Conservation (phyloP, 2,888 invertebrate genomes). For the Cotesia congregata region DNA sequence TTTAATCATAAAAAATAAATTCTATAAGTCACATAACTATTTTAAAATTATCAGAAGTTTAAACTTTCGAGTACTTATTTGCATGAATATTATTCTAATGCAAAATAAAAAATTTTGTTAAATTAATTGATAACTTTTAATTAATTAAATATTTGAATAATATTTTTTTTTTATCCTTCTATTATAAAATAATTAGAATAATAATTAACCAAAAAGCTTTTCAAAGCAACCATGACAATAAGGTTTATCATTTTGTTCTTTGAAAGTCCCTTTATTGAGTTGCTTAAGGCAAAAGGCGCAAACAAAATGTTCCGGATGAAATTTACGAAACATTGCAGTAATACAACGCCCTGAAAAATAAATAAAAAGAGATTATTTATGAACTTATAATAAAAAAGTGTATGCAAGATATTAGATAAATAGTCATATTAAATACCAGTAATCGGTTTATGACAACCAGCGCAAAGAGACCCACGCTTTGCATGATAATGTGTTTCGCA, state of each 20-base stretch:
- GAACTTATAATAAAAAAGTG: conserved; percentile 36
- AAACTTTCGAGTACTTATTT: background rate
- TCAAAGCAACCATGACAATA: conserved; percentile 99
- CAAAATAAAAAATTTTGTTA: background rate
- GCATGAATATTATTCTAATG: background rate
- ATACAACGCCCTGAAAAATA: conserved; percentile 85
- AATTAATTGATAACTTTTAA: conserved; percentile 1
- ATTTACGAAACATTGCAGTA: conserved; percentile 98
- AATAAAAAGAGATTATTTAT: conserved; percentile 34
- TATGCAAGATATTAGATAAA: background rate
- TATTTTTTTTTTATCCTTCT: background rate
- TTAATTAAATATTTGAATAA: background rate
- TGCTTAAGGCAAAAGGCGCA: conserved; percentile 99
- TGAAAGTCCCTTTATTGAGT: conserved; percentile 98
- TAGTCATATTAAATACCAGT: conserved; percentile 73
- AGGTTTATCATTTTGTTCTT: conserved; percentile 98
- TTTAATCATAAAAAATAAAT: no score
- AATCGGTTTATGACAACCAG: conserved; percentile 97
- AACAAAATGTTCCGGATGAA: conserved; percentile 99
- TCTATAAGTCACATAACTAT: no score
- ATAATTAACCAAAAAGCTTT: conserved; percentile 84
- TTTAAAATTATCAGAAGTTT: no score
- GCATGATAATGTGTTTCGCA: conserved; percentile 99
- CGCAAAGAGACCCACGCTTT: conserved; percentile 96
- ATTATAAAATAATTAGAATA: conserved; percentile 8